Conservation (phyloP, 1,140 invertebrate species). For the Drosophila ercepeae region DNA sequence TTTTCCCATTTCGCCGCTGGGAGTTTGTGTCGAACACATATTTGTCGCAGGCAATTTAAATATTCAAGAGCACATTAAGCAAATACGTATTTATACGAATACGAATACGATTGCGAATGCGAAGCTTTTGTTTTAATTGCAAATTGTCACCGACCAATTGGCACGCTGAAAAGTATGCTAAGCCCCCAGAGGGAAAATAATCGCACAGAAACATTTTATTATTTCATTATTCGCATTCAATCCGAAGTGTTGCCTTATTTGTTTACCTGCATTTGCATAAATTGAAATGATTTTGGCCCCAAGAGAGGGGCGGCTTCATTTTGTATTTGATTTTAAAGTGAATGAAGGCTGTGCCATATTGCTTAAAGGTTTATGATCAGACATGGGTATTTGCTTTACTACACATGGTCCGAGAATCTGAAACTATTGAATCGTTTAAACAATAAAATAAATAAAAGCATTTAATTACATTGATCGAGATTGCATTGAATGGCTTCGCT, state of each 20-base stretch:
- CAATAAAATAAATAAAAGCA: not conserved
- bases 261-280: conserved; percentile 3
- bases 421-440: not conserved
- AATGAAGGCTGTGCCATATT: not conserved
- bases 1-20: conserved; percentile 32
- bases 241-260: conserved; percentile 20
- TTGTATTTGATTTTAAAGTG: not conserved
- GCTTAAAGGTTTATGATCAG: not conserved
- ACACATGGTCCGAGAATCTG: too few relatives aligned
- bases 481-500: not conserved
- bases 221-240: conserved; percentile 15
- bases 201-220: too few relatives aligned
- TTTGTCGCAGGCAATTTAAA: conserved; percentile 37
- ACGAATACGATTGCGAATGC: too few relatives aligned
- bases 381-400: too few relatives aligned
- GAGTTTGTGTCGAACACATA: conserved; percentile 10
- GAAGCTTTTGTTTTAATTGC: conserved; percentile 29
- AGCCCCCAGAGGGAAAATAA: conserved; percentile 22
- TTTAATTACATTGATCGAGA: not conserved
- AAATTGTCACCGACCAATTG: conserved; percentile 25
- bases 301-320: not conserved
- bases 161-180: conserved; percentile 60
- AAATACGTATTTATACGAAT: conserved; percentile 47
- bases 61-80: conserved; percentile 37
- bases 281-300: conserved; percentile 17